Evolutionary conservation across 2,113 vertebrate species (phyloP), one percentile per base, ranked within the genome.

Genomic region (Daphoenositta chrysoptera): DNA sequence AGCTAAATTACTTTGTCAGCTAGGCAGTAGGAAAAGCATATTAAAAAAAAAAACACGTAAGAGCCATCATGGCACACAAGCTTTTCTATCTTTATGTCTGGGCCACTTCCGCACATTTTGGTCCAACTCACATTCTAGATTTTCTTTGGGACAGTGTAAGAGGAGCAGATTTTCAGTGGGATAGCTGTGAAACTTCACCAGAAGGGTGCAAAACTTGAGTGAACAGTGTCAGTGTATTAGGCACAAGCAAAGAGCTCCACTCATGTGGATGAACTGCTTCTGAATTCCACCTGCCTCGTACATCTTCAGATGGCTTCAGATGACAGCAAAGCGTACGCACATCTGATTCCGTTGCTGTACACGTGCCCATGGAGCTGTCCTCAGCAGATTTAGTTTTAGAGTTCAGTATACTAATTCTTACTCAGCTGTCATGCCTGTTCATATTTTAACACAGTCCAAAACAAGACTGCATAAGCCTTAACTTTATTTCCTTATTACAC

Each of bases 31-130:
- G n/a, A 85, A 90, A 48, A 60, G 40, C 16, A 54, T 39, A 31
- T 35, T 0, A 9, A 33, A 50, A 53, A 28, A n/a, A 13, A 2
- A 5, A 0, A 0, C 0, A 51, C 44, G n/a, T 27, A 58, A 53
- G 27, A 58, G 45, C 15, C 56, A 61, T 22, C 11, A 35, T 3
- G 15, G 27, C 39, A 76, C 13, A 22, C 7, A 40, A 19, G 27
- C 17, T 61, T 60, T 79, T 65, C 45, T 16, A 30, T 24, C 39
- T 78, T 83, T 33, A 42, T 33, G 47, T 53, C 20, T 42, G 22
- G 12, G 42, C 8, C 20, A 23, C 42, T 83, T 85, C 10, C 0
- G 4, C 26, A 47, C 9, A 50, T 56, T 73, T 61, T 45, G 22
- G 40, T 45, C 76, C 15, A 45, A 78, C 37, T 7, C 7, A 65